Conservation (phyloP, 2,797 vertebrate species). For the Urocyon cinereoargenteus region DNA sequence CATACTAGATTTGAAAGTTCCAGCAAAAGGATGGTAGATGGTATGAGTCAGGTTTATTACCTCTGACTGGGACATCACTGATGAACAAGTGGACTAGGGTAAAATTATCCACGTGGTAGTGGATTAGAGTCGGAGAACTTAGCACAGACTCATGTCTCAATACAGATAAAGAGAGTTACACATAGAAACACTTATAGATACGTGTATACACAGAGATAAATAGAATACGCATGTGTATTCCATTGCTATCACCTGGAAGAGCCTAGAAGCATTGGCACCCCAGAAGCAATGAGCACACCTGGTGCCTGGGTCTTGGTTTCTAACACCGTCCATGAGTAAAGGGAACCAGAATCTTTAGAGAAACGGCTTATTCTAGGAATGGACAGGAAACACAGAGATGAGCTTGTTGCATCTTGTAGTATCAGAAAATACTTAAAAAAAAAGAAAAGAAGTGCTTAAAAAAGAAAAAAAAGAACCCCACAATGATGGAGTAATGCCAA, state of each 20-base stretch:
- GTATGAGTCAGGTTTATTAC: neutral
- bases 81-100: neutral
- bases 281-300: neutral
- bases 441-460: neutral
- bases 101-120: neutral
- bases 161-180: neutral
- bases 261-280: neutral
- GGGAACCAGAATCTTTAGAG: neutral
- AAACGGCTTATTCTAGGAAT: neutral
- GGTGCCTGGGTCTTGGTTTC: neutral
- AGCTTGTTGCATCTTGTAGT: neutral
- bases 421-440: neutral
- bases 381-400: neutral
- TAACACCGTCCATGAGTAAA: neutral
- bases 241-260: neutral
- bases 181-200: neutral
- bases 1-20: neutral
- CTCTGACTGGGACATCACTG: neutral
- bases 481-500: neutral
- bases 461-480: neutral
- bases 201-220: neutral
- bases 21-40: neutral
- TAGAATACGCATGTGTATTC: neutral
- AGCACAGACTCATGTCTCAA: neutral
- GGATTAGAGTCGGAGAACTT: neutral